phyloP scores from a whole-genome alignment of 2,888 invertebrate species.

The Strigamia crassipes region DNA sequence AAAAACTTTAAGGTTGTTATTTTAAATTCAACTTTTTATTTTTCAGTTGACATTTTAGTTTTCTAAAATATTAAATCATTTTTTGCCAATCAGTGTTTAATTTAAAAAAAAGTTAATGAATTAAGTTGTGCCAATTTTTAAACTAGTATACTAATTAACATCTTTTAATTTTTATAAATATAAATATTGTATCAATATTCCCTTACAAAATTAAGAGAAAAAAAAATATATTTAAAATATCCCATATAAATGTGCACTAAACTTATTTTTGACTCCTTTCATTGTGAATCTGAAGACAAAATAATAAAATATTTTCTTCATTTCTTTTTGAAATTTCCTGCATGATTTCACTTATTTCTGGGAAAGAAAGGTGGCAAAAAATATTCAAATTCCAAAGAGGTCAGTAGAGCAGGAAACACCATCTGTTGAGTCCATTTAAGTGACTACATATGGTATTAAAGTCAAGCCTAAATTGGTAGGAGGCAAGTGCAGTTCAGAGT shows the following conservation, averaged over 20 bases:
- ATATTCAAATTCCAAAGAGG: slow-evolving; percentile 2
- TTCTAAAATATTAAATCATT: not conserved
- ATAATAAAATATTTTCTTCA: slow-evolving; percentile 18
- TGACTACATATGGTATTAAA: not conserved
- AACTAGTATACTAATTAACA: not conserved
- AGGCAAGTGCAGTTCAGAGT: not conserved
- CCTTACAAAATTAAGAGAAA: not conserved
- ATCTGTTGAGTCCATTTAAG: not conserved
- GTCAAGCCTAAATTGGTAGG: not conserved
- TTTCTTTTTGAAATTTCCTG: slow-evolving; percentile 49
- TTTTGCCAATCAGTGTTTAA: not conserved
- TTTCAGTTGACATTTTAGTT: slow-evolving; percentile 3
- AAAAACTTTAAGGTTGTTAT: no score
- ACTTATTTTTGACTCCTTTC: slow-evolving; percentile 6
- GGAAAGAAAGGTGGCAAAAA: slow-evolving; percentile 1
- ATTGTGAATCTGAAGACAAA: not conserved
- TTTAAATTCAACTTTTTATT: no score
- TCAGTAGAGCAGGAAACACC: slow-evolving; percentile 17
- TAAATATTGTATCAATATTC: not conserved
- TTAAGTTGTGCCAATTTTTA: not conserved
- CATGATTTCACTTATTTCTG: slow-evolving; percentile 49
- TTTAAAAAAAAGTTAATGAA: not conserved
- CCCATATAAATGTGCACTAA: not conserved
- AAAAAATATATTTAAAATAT: not conserved
- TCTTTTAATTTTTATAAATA: not conserved